Evolutionary conservation across 2,888 invertebrate genomes (phyloP).

Genomic region (Stenchaetothrips biformis): DNA sequence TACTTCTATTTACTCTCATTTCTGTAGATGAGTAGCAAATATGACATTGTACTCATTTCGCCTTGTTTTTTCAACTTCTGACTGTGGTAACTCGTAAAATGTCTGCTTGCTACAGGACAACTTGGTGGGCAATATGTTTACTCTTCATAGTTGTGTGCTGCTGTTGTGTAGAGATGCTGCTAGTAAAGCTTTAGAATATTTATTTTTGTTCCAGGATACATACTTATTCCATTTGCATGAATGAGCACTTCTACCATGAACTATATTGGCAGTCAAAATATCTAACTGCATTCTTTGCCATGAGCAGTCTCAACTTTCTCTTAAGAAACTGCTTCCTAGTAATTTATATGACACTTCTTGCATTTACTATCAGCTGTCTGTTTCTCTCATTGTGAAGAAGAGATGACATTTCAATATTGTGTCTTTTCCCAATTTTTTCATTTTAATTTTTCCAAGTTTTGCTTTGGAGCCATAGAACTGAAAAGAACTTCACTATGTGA

Average conservation of each 20-base stretch:
- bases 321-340: background rate
- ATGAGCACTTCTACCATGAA: background rate
- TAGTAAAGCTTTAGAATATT: background rate
- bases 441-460: background rate
- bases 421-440: background rate
- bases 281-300: background rate
- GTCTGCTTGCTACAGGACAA: too few species aligned
- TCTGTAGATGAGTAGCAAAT: background rate
- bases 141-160: background rate
- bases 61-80: background rate
- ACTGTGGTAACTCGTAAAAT: too few species aligned
- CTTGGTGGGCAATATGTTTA: too few species aligned
- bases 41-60: background rate
- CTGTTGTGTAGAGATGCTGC: background rate
- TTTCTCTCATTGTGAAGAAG: background rate
- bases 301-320: too few species aligned
- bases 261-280: background rate
- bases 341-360: background rate
- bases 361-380: background rate
- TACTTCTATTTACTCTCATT: background rate
- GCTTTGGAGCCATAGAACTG: too few species aligned
- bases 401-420: background rate
- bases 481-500: background rate
- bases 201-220: background rate
- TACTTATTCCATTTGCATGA: background rate